These are phyloP conservation scores for Cheilinus undulatus DNA, from an alignment of 2,113 vertebrate species.

Conservation along the genomic window DNA sequence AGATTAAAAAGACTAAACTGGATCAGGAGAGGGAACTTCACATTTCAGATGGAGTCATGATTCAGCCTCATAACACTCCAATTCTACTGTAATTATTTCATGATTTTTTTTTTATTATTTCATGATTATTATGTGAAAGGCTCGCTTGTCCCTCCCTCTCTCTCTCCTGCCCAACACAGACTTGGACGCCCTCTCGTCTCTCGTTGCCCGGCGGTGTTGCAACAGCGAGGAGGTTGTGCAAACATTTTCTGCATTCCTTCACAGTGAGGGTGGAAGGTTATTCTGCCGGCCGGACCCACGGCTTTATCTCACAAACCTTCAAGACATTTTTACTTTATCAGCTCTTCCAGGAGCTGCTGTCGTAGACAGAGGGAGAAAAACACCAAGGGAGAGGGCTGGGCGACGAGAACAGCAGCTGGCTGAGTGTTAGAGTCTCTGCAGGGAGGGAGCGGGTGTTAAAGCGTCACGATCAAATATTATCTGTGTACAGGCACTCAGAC, in stretches of 20 bases:
- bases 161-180: slow-evolving; percentile 9
- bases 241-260: slow-evolving; percentile 78
- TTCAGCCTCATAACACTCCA: slow-evolving; percentile 1
- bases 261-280: slow-evolving; percentile 49
- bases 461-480: not conserved
- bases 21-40: not conserved
- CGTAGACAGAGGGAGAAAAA: not conserved
- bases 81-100: too few relatives aligned
- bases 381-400: too few relatives aligned
- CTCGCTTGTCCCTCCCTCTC: not conserved
- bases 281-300: slow-evolving; percentile 29
- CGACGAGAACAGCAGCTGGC: not conserved
- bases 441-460: slow-evolving; percentile 3
- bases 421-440: not conserved
- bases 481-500: not conserved
- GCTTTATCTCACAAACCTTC: slow-evolving; percentile 68
- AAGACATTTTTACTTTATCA: slow-evolving; percentile 59
- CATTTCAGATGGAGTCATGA: not conserved
- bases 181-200: slow-evolving; percentile 31
- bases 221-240: slow-evolving; percentile 71
- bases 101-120: slow-evolving; percentile 10
- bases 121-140: slow-evolving; percentile 12
- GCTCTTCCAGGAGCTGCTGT: slow-evolving; percentile 31
- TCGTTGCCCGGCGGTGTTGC: slow-evolving; percentile 44
- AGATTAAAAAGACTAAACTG: not conserved